Evolutionary conservation across 2,797 vertebrate genomes (phyloP), one percentile per base, ranked within the genome.

Genomic region (Prunella strophiata): DNA sequence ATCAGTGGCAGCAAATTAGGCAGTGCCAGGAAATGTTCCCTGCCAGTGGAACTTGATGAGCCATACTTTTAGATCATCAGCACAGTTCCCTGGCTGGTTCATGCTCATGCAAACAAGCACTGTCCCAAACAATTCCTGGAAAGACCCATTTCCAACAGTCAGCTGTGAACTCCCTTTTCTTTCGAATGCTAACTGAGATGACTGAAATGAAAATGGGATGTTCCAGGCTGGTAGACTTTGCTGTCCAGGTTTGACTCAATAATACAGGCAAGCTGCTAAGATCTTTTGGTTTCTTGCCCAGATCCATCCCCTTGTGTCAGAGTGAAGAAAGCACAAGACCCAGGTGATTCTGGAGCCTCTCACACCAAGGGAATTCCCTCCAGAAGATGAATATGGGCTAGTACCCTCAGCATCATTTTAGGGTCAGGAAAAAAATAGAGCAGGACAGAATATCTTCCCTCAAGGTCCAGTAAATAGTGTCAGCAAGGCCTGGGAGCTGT

Each of bases 61-160:
- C 73, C n/a, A 34, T 38, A 19, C 47, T 90, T 86, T 78, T 5
- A 88, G 65, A 78, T 55, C 73, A 81, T 68, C 81, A 88, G 21
- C 58, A 85, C 34, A 51, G 18, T 54, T 54, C 47, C 32, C 43
- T 75, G 75, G 13, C 66, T 78, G 57, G 50, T 88, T 86, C 90
- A 58, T 66, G 30, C 9, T 75, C 16, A 51, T 84, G 29, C 58
- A 88, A 84, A 55, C 57, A 89, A 89, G 66, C 38, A 78, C 45
- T 57, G 54, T 72, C 79, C 91, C 70, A 89, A 45, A 78, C 51
- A 92, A 30, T 86, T 93, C 85, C 83, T 94, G 85, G 76, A 90
- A 96, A 91, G 62, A 72, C 15, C 10, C 45, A 51, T 75, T 89
- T 65, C 36, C 61, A 73, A 8, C 5, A 71, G 43, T 13, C 54